Evolutionary conservation across 2,797 vertebrate genomes (phyloP).

Genomic region (Anniella stebbinsi): DNA sequence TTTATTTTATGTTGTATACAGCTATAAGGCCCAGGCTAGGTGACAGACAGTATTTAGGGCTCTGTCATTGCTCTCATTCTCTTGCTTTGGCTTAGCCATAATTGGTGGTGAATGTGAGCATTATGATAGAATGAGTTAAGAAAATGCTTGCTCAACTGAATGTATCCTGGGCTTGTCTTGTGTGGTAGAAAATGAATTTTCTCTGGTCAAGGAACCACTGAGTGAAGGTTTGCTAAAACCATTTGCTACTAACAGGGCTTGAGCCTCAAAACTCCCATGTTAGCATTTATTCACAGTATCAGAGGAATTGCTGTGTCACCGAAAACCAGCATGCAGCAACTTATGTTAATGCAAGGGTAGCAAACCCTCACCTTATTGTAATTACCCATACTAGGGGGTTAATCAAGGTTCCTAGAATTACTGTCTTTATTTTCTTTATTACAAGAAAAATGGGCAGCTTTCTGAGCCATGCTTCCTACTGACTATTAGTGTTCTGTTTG

Average conservation of each 20-base stretch:
- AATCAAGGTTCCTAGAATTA: constrained; percentile 77
- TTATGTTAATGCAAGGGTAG: constrained; percentile 74
- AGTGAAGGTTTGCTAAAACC: constrained; percentile 67
- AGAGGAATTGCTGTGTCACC: constrained; percentile 57
- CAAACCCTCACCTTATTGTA: constrained; percentile 74
- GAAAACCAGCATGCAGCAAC: constrained; percentile 69
- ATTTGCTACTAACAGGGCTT: constrained; percentile 40
- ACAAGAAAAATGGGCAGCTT: constrained; percentile 65
- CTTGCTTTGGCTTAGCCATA: constrained; percentile 37
- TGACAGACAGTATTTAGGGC: constrained; percentile 36
- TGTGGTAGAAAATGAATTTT: constrained; percentile 59
- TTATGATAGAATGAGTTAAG: constrained; percentile 66
- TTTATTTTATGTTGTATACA: constrained; percentile 53
- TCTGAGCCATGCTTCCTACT: constrained; percentile 53
- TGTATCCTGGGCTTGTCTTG: constrained; percentile 36
- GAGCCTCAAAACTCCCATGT: constrained; percentile 64
- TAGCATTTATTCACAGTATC: constrained; percentile 67
- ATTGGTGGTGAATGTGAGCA: constrained; percentile 59
- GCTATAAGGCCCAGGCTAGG: constrained; percentile 37
- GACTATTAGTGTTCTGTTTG: constrained; percentile 49
- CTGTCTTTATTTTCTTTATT: constrained; percentile 71
- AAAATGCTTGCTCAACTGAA: constrained; percentile 64
- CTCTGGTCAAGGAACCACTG: constrained; percentile 48
- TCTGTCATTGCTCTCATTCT: constrained; percentile 8
- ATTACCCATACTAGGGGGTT: constrained; percentile 73